Evolutionary conservation across 2,113 vertebrate species (phyloP).

Genomic region (Oreotrochilus melanogaster): DNA sequence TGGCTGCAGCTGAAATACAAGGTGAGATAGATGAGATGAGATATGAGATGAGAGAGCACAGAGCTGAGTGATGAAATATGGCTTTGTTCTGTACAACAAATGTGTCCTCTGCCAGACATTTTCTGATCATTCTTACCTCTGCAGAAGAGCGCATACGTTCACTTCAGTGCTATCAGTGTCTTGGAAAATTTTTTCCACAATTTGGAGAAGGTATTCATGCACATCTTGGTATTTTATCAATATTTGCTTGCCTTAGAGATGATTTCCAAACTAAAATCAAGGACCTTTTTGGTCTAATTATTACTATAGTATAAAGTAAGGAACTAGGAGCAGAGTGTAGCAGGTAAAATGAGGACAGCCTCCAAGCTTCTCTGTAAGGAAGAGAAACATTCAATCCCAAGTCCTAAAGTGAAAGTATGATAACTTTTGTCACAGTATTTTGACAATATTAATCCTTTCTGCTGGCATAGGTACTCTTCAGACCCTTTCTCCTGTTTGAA

Average conservation of each 20-base stretch:
- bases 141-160: not conserved
- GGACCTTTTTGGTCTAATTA: not conserved
- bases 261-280: not conserved
- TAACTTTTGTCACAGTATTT: not conserved
- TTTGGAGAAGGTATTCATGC: not conserved
- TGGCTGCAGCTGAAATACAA: not conserved
- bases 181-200: not conserved
- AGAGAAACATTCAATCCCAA: not conserved
- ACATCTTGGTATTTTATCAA: not conserved
- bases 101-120: not conserved
- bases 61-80: not conserved
- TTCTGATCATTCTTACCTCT: not conserved
- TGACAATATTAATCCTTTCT: slow-evolving; percentile 31
- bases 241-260: not conserved
- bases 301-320: not conserved
- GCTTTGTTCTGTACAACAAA: not conserved
- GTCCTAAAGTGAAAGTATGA: not conserved
- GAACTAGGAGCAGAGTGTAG: not conserved
- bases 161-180: not conserved
- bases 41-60: not conserved
- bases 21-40: not conserved
- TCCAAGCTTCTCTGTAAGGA: not conserved
- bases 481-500: not conserved
- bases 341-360: not conserved
- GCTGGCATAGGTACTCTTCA: not conserved